Percentiles rank a stretch among this genome's conserved stretches.
These are phyloP conservation scores for Drosophila meridionalis DNA, from an alignment of 2,888 invertebrate genomes.

Conservation along the genomic window DNA sequence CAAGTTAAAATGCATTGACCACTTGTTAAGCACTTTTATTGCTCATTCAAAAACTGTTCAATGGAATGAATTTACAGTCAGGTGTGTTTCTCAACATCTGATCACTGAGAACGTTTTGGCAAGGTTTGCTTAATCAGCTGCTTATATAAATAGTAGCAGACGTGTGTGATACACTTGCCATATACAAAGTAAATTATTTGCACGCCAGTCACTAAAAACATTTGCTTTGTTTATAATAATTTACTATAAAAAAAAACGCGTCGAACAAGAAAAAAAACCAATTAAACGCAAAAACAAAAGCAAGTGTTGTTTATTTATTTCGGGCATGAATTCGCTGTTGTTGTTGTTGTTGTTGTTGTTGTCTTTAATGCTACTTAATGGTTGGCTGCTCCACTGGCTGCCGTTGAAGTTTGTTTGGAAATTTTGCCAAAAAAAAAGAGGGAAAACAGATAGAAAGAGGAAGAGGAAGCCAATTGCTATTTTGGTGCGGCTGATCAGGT, in stretches of 20 bases:
- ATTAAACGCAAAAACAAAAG: conserved; percentile 42
- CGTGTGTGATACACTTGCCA: conserved; percentile 6
- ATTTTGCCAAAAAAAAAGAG: conserved; percentile 19
- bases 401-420: conserved; percentile 30
- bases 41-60: conserved; percentile 1
- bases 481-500: conserved; percentile 11
- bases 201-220: conserved; percentile 71
- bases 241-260: conserved; percentile 54
- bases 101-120: conserved; percentile 27
- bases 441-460: neutral
- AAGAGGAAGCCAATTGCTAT: conserved; percentile 12
- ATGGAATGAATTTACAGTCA: conserved; percentile 22
- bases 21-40: neutral
- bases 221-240: conserved; percentile 73
- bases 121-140: conserved; percentile 50
- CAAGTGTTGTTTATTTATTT: conserved; percentile 48
- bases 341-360: conserved; percentile 24
- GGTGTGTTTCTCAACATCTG: conserved; percentile 24
- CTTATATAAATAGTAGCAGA: conserved; percentile 34
- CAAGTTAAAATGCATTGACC: neutral
- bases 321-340: conserved; percentile 6
- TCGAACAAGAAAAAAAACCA: conserved; percentile 43
- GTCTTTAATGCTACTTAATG: conserved; percentile 30
- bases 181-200: conserved; percentile 59
- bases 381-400: conserved; percentile 22